Conservation (phyloP, 2,797 vertebrate species). For the Pantherophis vulpinus region DNA sequence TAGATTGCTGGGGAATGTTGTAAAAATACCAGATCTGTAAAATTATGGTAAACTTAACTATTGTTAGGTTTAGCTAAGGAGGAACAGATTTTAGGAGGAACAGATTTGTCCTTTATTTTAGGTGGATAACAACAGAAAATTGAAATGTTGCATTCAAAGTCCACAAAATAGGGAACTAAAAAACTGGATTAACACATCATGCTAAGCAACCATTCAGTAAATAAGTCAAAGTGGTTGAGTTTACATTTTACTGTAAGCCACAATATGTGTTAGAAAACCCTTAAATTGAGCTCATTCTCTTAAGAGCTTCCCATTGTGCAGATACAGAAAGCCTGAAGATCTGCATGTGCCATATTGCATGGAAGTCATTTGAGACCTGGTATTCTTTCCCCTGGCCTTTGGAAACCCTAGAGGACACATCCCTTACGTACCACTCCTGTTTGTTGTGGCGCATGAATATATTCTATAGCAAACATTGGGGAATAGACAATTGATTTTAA, state of each 20-base stretch:
- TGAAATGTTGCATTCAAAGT: neutral
- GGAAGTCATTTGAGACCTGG: neutral
- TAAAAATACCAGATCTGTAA: neutral
- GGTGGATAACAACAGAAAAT: neutral
- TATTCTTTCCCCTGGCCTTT: neutral
- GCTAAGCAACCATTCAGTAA: neutral
- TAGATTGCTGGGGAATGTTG: neutral
- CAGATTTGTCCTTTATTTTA: neutral
- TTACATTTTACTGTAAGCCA: neutral
- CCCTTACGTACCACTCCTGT: neutral
- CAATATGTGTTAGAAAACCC: neutral
- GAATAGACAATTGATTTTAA: neutral
- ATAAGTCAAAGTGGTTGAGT: neutral
- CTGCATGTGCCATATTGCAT: neutral
- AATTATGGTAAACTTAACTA: neutral
- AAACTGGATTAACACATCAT: neutral
- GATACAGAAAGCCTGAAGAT: neutral
- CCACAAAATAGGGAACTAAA: neutral
- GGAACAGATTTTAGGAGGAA: neutral
- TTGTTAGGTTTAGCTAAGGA: neutral
- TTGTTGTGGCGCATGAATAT: neutral
- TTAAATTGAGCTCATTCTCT: neutral
- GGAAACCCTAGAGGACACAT: neutral
- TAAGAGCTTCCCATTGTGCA: neutral
- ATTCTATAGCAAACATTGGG: neutral